Evolutionary conservation across 2,888 invertebrate genomes (phyloP).

Genomic region (Mamestra brassicae): DNA sequence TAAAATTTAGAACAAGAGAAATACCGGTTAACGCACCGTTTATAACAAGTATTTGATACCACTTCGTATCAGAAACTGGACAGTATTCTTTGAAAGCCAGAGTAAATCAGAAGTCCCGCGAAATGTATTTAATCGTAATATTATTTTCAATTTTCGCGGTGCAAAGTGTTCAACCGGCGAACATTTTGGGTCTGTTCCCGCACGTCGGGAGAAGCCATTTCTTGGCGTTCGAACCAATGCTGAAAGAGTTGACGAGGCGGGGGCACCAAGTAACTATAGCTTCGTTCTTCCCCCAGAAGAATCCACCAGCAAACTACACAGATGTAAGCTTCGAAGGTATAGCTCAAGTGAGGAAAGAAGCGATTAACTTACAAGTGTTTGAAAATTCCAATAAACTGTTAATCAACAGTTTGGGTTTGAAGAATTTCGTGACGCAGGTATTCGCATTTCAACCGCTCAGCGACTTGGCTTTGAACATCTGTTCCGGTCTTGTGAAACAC

Average conservation of each 20-base stretch:
- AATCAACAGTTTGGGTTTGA: constrained; percentile 71
- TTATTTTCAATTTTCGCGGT: constrained; percentile 64
- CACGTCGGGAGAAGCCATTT: constrained; percentile 92
- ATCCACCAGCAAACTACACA: constrained; percentile 83
- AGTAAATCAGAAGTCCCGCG: constrained; percentile 16
- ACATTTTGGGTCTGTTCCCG: constrained; percentile 91
- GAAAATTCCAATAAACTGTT: constrained; percentile 72
- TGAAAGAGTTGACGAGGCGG: constrained; percentile 87
- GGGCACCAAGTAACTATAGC: constrained; percentile 92
- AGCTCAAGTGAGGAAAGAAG: constrained; percentile 77
- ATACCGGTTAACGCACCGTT: not conserved
- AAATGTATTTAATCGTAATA: constrained; percentile 31
- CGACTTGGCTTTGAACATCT: constrained; percentile 78
- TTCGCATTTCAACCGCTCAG: constrained; percentile 75
- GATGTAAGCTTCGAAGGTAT: constrained; percentile 82
- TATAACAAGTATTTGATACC: constrained; percentile 17
- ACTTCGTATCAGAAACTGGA: not conserved
- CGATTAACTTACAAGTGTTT: constrained; percentile 74
- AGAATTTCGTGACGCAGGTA: constrained; percentile 73
- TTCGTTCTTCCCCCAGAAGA: constrained; percentile 89
- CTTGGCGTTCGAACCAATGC: constrained; percentile 90
- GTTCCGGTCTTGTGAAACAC: constrained; percentile 79
- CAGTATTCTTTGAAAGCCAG: constrained; percentile 29
- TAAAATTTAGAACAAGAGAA: constrained; percentile 8
- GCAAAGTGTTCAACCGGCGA: constrained; percentile 76